Evolutionary conservation across 2,888 invertebrate genomes (phyloP).

Genomic region (Netelia fuscicornis): DNA sequence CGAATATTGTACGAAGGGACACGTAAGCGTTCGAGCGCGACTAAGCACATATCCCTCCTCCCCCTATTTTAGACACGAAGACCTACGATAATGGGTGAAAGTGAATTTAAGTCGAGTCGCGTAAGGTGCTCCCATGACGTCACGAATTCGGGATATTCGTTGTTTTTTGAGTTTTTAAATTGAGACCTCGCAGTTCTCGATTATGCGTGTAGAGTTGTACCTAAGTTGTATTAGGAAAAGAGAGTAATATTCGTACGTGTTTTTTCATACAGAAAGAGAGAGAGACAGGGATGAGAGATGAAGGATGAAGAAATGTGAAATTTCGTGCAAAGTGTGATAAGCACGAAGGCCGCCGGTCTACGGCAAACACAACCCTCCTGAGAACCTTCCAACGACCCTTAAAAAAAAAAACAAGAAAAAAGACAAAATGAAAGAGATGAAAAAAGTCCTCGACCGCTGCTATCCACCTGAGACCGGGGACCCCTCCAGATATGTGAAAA

Average conservation of each 20-base stretch:
- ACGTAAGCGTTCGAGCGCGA: slow-evolving; percentile 69
- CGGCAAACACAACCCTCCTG: slow-evolving; percentile 24
- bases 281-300: not conserved
- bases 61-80: slow-evolving; percentile 40
- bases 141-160: not conserved
- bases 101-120: slow-evolving; percentile 5
- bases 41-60: slow-evolving; percentile 76
- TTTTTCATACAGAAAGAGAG: slow-evolving; percentile 25
- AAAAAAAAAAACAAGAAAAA: slow-evolving; percentile 1
- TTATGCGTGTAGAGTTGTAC: slow-evolving; percentile 41
- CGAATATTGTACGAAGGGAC: slow-evolving; percentile 58
- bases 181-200: slow-evolving; percentile 24
- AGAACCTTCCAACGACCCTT: slow-evolving; percentile 29
- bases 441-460: slow-evolving; percentile 42
- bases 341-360: slow-evolving; percentile 37
- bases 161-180: not conserved
- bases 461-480: slow-evolving; percentile 56
- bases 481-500: slow-evolving; percentile 56
- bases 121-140: not conserved
- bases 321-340: slow-evolving; percentile 34
- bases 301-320: slow-evolving; percentile 19
- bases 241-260: slow-evolving; percentile 17
- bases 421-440: not conserved
- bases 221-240: slow-evolving; percentile 49
- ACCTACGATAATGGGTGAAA: slow-evolving; percentile 1